phyloP scores from a whole-genome alignment of 2,797 vertebrate species.

The Alosa sapidissima region DNA sequence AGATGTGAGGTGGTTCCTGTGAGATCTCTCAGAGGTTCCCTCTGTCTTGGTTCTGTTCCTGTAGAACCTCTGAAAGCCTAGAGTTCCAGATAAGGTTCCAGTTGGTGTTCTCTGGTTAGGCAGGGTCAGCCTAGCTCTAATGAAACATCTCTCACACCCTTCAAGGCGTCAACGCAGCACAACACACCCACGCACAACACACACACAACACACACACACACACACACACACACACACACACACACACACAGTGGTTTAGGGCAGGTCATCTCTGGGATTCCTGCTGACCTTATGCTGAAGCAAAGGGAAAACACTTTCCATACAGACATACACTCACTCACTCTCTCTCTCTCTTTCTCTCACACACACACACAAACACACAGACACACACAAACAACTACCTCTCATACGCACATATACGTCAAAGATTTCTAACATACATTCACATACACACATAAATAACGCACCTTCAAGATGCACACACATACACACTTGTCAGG shows the following conservation, averaged over 20 bases:
- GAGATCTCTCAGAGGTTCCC: no score
- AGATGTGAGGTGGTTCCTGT: no score
- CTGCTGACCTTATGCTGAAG: not conserved
- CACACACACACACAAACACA: not conserved
- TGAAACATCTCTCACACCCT: not conserved
- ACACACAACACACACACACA: constrained; percentile 11
- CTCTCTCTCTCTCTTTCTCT: not conserved
- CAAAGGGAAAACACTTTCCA: constrained; percentile 3
- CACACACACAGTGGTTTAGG: constrained; percentile 1
- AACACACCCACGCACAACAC: not conserved
- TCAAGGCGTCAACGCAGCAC: not conserved
- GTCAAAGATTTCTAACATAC: not conserved
- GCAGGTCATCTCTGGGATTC: not conserved
- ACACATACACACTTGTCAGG: no score
- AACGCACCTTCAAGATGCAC: no score
- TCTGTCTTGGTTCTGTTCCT: no score
- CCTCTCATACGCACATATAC: no score
- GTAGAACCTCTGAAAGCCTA: no score
- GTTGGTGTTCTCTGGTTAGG: not conserved
- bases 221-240: constrained; percentile 14
- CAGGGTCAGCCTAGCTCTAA: not conserved
- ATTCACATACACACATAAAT: not conserved
- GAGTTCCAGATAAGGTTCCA: not conserved
- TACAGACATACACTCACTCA: not conserved
- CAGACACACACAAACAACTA: not conserved